These are phyloP conservation scores for Ellobius talpinus DNA, from an alignment of 2,113 vertebrate genomes.

Conservation along the genomic window DNA sequence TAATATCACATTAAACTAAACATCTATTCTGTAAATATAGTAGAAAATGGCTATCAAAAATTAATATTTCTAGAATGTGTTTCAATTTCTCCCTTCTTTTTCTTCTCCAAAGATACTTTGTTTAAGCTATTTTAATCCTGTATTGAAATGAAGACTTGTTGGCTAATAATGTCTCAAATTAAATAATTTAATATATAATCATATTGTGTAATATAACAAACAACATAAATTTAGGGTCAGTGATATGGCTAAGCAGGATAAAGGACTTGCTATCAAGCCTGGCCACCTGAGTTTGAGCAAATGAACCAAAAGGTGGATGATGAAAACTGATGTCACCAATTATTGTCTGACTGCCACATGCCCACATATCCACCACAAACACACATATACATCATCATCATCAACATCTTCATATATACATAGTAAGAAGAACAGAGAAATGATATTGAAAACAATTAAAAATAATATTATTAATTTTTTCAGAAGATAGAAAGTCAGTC, in stretches of 20 bases:
- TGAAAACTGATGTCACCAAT: neutral
- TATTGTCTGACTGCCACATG: neutral
- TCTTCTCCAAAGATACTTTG: neutral
- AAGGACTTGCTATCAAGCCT: neutral
- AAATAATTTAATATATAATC: neutral
- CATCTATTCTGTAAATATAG: neutral
- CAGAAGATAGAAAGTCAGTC: neutral
- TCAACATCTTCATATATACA: neutral
- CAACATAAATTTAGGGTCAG: neutral
- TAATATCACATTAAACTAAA: neutral
- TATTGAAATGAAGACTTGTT: neutral
- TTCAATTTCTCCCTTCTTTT: conserved; percentile 2
- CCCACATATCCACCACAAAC: neutral
- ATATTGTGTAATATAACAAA: neutral
- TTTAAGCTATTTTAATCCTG: neutral
- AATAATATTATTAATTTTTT: neutral
- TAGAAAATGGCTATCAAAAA: neutral
- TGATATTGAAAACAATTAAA: neutral
- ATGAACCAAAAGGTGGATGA: neutral
- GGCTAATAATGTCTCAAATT: conserved; percentile 13
- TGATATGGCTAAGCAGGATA: neutral
- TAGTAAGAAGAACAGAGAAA: neutral
- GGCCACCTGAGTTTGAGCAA: too few relatives aligned
- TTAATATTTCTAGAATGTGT: neutral
- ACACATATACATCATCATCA: neutral